These are phyloP conservation scores for Belonocnema kinseyi DNA, from an alignment of 1,140 invertebrate species.

Conservation along the genomic window DNA sequence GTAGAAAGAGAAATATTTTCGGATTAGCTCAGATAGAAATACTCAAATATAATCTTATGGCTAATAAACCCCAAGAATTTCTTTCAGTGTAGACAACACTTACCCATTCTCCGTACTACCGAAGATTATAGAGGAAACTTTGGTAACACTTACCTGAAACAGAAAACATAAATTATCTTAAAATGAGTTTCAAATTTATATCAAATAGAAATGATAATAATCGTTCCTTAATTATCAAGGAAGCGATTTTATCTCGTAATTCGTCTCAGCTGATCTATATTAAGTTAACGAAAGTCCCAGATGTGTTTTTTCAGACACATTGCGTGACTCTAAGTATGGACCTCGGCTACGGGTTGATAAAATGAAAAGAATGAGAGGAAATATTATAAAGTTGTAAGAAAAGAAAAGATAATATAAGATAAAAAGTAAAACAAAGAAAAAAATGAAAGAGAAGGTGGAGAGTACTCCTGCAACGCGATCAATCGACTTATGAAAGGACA, in stretches of 20 bases:
- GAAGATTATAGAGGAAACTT: not conserved
- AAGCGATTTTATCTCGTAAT: not conserved
- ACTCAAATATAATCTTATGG: too few relatives aligned
- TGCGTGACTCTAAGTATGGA: constrained; percentile 5
- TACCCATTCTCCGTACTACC: not conserved
- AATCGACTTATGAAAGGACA: constrained; percentile 24
- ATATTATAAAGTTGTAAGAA: constrained; percentile 9
- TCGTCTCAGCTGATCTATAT: constrained; percentile 15
- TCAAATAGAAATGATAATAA: constrained; percentile 1
- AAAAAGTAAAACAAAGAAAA: constrained; percentile 1
- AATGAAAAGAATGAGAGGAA: constrained; percentile 19
- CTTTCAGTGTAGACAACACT: not conserved
- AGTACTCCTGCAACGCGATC: not conserved
- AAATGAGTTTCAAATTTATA: not conserved
- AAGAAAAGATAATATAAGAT: not conserved
- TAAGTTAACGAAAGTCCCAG: constrained; percentile 20
- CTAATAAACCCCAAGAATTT: too few relatives aligned
- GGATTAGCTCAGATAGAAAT: too few relatives aligned
- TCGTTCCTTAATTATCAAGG: not conserved
- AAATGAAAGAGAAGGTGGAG: not conserved
- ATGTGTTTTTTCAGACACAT: constrained; percentile 10
- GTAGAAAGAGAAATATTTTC: too few relatives aligned
- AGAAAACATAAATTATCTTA: not conserved
- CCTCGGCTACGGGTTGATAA: not conserved
- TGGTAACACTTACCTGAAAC: not conserved